phyloP scores from a whole-genome alignment of 1,140 invertebrate genomes.

The Chironomus tepperi region DNA sequence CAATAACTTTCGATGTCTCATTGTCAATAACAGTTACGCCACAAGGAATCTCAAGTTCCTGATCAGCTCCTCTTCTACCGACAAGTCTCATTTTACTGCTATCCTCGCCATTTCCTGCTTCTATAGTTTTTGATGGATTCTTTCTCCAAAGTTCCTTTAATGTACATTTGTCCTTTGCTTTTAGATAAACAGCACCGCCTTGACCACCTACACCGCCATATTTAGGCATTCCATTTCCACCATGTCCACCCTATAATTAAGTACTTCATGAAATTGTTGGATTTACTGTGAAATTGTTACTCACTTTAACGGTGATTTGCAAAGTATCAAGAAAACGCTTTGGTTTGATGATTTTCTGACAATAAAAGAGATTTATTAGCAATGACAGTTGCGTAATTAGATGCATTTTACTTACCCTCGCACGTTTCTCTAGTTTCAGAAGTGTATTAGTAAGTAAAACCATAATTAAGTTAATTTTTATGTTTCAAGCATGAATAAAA shows the following conservation, averaged over 20 bases:
- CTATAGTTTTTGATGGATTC: conserved; percentile 48
- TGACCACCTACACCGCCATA: conserved; percentile 78
- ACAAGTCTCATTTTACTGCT: conserved; percentile 64
- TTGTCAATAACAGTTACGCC: conserved; percentile 62
- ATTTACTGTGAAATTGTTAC: neutral
- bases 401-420: neutral
- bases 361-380: neutral
- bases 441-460: neutral
- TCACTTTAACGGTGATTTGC: neutral
- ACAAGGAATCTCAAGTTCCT: conserved; percentile 62
- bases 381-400: neutral
- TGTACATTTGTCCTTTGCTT: conserved; percentile 53
- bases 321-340: neutral
- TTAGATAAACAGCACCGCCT: conserved; percentile 71
- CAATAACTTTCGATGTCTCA: conserved; percentile 52
- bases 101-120: conserved; percentile 56
- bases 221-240: conserved; percentile 63
- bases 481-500: no score
- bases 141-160: conserved; percentile 47
- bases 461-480: neutral
- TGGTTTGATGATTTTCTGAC: neutral
- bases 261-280: neutral
- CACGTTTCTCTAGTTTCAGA: neutral
- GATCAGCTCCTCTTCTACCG: conserved; percentile 59
- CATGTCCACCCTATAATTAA: conserved; percentile 56